Base-by-base conservation (phyloP, 2,888 invertebrate genomes). In the Sturmia bella region DNA sequence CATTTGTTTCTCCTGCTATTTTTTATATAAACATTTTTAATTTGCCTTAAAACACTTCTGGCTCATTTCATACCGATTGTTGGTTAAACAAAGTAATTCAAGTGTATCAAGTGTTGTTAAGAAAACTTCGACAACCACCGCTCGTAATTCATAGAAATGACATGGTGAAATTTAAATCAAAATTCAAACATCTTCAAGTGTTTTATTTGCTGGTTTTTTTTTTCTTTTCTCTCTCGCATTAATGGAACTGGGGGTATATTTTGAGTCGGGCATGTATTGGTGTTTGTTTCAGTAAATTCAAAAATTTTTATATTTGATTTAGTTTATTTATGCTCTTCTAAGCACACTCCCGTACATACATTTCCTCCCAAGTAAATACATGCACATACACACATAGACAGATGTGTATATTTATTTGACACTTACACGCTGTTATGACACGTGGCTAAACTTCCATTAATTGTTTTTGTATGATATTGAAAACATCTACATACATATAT, bases 401-500 rank as follows among this genome's bases (percentile, higher is more conserved):
- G n/a, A n/a, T n/a, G n/a, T n/a, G n/a, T n/a, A n/a, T n/a, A n/a
- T 32, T 3, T 13, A 61, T 69, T 73, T 72, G 57, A 69, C 80
- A 80, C 80, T 72, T 75, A 52, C 45, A 74, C 61, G 72, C 79
- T 85, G 87, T 69, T 77, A 84, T 87, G 89, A 88, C 89, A 89
- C 89, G 89, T 89, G 89, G 88, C 89, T 87, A 87, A 87, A 88
- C 88, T 89, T 89, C 88, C 89, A 88, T 83, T 77, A 78, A 82
- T 73, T 69, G 72, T 81, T 61, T 41, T 41, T 43, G 45, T 43
- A 24, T 12, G 59, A 68, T 27, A 59, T 59, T 21, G 45, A 32
- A 37, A 19, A 59, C 37, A 48, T 15, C 19, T 15, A 15, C 24
- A 45, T 9, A 32, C 41, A 43, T 2, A 24, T 9, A 3, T 17